Base-by-base conservation (phyloP, 2,113 vertebrate genomes). In the Engystomops pustulosus region DNA sequence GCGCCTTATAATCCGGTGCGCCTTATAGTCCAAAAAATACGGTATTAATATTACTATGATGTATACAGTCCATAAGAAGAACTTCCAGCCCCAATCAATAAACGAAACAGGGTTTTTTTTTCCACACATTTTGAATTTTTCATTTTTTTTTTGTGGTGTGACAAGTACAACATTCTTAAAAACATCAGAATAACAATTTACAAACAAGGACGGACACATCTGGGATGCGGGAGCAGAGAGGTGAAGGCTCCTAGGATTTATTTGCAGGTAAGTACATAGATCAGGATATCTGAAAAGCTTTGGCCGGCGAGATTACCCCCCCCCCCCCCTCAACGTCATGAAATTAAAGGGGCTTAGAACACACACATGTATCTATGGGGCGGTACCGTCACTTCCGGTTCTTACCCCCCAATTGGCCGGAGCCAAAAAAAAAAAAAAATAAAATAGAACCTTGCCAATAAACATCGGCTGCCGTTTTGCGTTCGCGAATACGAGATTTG, bases 151-250 rank as follows among this genome's bases (percentile, higher is more conserved):
- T 87, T 91, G 88, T 92, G 88, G 91, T 89, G 88, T 78, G 85
- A 89, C 87, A 86, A 23, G 89, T 90, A 90, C 88, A 90, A 88
- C 81, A 89, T 90, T 87, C 87, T 91, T 91, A 87, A 87, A 70
- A 90, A 86, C 86, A 85, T 88, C 70, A 85, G 87, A 83, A 82
- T 86, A 89, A 91, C 69, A 89, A 89, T 87, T 89, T 90, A 88
- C 88, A 88, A 88, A 88, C 80, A 17, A 45, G 38, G 69, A 30
- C 83, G 69, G 88, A 80, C 87, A 87, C 72, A 86, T 86, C 11
- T 7, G 41, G 36, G 69, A 23, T 1, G 69, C 12, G n/a, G 69
- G 69, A 72, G 41, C 38, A 45, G 69, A 72, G 30, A 47, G 87
- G 87, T 60, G 82, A 86, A 86, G 79, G 86, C 81, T 82, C 84